phyloP scores from a whole-genome alignment of 2,888 invertebrate species.

The Dasysyrphus tricinctus region DNA sequence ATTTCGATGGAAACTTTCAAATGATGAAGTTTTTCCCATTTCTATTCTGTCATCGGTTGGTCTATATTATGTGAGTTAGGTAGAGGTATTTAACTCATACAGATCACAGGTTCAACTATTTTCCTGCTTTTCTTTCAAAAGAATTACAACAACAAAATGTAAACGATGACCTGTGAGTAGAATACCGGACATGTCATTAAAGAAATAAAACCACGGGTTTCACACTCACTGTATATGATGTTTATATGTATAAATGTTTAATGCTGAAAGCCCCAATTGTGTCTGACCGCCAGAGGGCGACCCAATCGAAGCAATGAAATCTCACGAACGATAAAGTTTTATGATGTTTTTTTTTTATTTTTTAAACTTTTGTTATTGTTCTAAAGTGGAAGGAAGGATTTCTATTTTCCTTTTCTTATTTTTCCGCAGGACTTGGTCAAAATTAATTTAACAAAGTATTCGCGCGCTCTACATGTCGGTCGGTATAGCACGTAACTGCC shows the following conservation, averaged over 20 bases:
- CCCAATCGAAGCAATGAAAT: slow-evolving; percentile 38
- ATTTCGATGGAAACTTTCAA: slow-evolving; percentile 68
- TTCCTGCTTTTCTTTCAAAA: not conserved
- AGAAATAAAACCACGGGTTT: slow-evolving; percentile 32
- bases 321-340: slow-evolving; percentile 36
- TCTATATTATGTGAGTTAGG: not conserved
- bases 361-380: slow-evolving; percentile 57
- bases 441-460: slow-evolving; percentile 74
- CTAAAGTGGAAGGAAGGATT: slow-evolving; percentile 52
- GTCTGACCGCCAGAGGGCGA: slow-evolving; percentile 22
- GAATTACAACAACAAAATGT: slow-evolving; percentile 22
- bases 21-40: slow-evolving; percentile 64
- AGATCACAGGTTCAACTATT: slow-evolving; percentile 5
- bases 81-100: not conserved
- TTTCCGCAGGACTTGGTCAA: slow-evolving; percentile 70
- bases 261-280: slow-evolving; percentile 33
- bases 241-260: slow-evolving; percentile 23
- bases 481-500: not conserved
- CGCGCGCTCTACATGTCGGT: slow-evolving; percentile 19
- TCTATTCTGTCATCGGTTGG: slow-evolving; percentile 44
- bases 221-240: not conserved
- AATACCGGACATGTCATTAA: slow-evolving; percentile 70
- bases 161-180: slow-evolving; percentile 71
- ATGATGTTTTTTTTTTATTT: slow-evolving; percentile 14
- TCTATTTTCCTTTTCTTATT: slow-evolving; percentile 41